Evolutionary conservation across 2,888 invertebrate genomes (phyloP).

Genomic region (Himalopsyche japonica): DNA sequence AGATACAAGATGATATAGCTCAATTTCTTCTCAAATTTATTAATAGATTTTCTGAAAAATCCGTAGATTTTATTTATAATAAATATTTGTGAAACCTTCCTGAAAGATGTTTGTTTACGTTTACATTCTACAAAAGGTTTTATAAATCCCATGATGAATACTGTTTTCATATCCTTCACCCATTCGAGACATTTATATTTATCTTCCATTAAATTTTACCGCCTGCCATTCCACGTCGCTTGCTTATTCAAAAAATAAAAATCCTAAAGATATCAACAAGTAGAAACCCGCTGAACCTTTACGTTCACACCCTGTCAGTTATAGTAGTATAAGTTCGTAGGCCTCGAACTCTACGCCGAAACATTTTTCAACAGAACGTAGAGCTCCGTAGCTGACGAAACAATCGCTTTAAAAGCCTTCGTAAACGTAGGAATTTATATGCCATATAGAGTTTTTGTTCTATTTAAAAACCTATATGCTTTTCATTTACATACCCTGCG

Average conservation of each 20-base stretch:
- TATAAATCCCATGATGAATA: not conserved
- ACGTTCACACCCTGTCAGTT: not conserved
- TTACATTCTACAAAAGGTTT: not conserved
- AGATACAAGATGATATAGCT: too few relatives aligned
- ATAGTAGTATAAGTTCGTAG: not conserved
- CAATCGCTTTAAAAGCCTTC: not conserved
- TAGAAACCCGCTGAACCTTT: not conserved
- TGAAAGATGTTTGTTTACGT: not conserved
- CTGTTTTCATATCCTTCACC: not conserved
- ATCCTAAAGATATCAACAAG: slow-evolving; percentile 1
- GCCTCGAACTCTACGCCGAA: not conserved
- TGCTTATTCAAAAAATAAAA: not conserved
- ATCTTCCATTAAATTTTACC: slow-evolving; percentile 1
- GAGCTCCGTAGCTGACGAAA: not conserved
- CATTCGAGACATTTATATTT: not conserved
- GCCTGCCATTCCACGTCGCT: not conserved
- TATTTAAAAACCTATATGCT: not conserved
- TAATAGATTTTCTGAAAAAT: not conserved
- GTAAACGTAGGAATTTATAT: not conserved
- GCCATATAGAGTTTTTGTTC: not conserved
- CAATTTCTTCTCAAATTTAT: not conserved
- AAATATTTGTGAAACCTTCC: not conserved
- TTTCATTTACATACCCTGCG: not conserved
- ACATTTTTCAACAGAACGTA: not conserved
- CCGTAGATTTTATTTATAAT: not conserved